These are phyloP conservation scores for Caenorhabditis sp. DNA, from an alignment of 2,888 invertebrate genomes.

Conservation along the genomic window DNA sequence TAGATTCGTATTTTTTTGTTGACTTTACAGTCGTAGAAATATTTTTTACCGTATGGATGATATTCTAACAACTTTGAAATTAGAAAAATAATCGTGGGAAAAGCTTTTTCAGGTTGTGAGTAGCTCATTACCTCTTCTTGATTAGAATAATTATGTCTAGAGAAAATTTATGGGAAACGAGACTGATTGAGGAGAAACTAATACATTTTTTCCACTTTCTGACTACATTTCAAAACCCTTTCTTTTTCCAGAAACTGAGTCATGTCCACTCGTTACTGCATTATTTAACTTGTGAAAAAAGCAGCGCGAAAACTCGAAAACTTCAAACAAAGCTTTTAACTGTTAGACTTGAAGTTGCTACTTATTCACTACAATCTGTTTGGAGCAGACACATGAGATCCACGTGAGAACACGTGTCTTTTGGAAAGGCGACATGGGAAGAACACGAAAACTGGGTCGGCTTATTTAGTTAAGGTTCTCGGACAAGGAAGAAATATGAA, in stretches of 20 bases:
- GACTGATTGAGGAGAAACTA: neutral
- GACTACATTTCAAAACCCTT: constrained; percentile 20
- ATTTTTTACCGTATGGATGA: no score
- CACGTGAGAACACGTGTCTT: constrained; percentile 34
- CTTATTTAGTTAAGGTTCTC: constrained; percentile 1
- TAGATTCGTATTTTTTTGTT: neutral
- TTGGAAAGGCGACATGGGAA: constrained; percentile 1
- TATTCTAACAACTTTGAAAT: no score
- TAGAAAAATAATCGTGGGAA: neutral
- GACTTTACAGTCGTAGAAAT: no score
- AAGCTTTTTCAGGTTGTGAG: neutral
- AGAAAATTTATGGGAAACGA: constrained; percentile 7
- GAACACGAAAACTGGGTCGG: constrained; percentile 14
- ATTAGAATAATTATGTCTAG: constrained; percentile 28
- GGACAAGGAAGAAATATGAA: constrained; percentile 9
- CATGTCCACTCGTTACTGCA: constrained; percentile 34
- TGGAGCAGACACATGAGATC: constrained; percentile 28
- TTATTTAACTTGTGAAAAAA: constrained; percentile 35
- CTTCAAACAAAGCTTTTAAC: constrained; percentile 28
- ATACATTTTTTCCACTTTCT: neutral
- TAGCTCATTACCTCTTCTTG: neutral
- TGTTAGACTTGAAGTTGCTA: constrained; percentile 9
- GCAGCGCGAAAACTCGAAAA: neutral
- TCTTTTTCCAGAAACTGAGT: constrained; percentile 15
- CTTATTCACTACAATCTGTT: constrained; percentile 23